Percentiles rank a stretch among this genome's conserved stretches.
phyloP scores from a whole-genome alignment of 2,113 vertebrate genomes.

The Trematocara variabile region DNA sequence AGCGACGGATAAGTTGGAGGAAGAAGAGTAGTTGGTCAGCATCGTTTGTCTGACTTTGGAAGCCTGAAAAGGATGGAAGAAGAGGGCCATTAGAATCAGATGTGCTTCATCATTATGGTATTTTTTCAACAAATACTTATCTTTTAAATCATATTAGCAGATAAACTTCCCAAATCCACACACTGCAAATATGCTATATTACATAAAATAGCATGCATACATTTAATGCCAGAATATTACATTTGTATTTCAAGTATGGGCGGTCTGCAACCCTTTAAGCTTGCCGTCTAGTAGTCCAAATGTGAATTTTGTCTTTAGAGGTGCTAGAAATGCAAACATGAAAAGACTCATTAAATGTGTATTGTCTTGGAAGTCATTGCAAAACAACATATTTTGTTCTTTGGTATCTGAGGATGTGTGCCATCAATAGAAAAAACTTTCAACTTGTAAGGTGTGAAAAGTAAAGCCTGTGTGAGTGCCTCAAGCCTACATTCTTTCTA shows the following conservation, averaged over 20 bases:
- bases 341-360: background rate
- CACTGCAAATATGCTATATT: background rate
- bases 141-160: background rate
- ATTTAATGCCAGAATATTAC: background rate
- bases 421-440: background rate
- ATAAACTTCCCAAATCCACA: background rate
- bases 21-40: background rate
- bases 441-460: background rate
- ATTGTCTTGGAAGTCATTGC: background rate
- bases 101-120: background rate
- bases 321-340: background rate
- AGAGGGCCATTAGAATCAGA: background rate
- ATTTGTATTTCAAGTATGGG: background rate
- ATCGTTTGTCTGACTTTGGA: rapidly evolving
- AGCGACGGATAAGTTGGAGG: rapidly evolving
- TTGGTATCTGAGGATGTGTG: background rate
- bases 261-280: rapidly evolving
- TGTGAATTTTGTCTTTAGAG: background rate
- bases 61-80: background rate
- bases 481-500: background rate
- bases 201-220: background rate
- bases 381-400: background rate
- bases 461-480: background rate
- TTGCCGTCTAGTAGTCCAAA: background rate
- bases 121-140: background rate